phyloP scores from a whole-genome alignment of 1,140 invertebrate species.

The Lucilia cuprina region DNA sequence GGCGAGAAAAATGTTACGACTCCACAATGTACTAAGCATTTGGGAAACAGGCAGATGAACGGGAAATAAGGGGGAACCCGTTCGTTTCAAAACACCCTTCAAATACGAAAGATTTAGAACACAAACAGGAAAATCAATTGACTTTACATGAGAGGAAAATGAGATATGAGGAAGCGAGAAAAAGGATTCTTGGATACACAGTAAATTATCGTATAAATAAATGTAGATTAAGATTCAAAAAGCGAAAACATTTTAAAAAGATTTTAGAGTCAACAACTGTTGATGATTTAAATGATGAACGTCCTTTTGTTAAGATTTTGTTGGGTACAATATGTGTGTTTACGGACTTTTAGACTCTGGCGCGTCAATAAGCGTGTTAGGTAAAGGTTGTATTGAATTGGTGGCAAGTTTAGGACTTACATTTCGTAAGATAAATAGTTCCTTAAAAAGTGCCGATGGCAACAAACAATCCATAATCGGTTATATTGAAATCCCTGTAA shows the following conservation, averaged over 20 bases:
- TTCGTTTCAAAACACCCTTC: neutral
- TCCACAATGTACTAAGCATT: neutral
- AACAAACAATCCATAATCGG: neutral
- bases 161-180: neutral
- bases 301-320: neutral
- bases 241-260: neutral
- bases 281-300: neutral
- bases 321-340: neutral
- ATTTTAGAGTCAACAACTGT: neutral
- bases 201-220: neutral
- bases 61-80: neutral
- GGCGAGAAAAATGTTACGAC: conserved; percentile 25
- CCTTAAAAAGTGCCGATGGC: conserved; percentile 26
- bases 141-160: neutral
- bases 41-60: conserved; percentile 11
- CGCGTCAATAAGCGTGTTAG: no score
- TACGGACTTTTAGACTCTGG: no score
- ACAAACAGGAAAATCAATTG: neutral
- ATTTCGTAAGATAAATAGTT: neutral
- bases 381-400: no score
- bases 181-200: neutral
- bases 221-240: neutral
- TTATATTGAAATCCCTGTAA: neutral
- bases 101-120: neutral
- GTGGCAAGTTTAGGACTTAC: neutral